Evolutionary conservation across 2,888 invertebrate species (phyloP).

Genomic region (Epirrita christyi): DNA sequence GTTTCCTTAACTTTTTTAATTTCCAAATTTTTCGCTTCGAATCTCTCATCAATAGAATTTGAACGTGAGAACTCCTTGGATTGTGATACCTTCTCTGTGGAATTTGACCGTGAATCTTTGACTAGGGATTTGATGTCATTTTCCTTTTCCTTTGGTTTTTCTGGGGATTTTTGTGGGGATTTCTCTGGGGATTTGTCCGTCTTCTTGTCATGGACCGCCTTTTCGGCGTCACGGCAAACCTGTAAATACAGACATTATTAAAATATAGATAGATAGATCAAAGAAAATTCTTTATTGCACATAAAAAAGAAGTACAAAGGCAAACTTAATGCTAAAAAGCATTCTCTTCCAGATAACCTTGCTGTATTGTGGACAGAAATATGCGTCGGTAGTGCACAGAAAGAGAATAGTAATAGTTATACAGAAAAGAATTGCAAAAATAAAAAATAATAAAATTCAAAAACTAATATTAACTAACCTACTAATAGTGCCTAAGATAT

Average conservation of each 20-base stretch:
- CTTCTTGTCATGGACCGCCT: conserved; percentile 72
- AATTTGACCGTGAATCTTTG: conserved; percentile 33
- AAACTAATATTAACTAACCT: too few species aligned
- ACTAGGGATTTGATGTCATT: conserved; percentile 30
- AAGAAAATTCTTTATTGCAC: too few species aligned
- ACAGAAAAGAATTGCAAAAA: too few species aligned
- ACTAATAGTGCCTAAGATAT: too few species aligned
- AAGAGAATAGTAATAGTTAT: too few species aligned
- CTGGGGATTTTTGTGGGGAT: conserved; percentile 29
- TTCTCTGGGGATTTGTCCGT: conserved; percentile 35
- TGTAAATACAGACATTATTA: conserved; percentile 34
- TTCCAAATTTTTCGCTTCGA: conserved; percentile 31
- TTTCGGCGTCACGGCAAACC: conserved; percentile 78
- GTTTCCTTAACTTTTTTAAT: conserved; percentile 31
- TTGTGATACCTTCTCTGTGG: conserved; percentile 26
- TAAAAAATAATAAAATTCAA: too few species aligned
- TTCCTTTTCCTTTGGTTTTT: conserved; percentile 38
- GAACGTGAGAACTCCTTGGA: conserved; percentile 38
- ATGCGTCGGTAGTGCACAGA: too few species aligned
- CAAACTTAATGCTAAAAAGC: too few species aligned
- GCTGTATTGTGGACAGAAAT: too few species aligned
- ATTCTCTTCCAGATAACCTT: too few species aligned
- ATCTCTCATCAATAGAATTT: conserved; percentile 39
- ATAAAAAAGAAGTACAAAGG: too few species aligned
- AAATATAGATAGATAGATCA: too few species aligned